Base-by-base conservation (phyloP, 2,888 invertebrate genomes). In the Drepana falcataria region DNA sequence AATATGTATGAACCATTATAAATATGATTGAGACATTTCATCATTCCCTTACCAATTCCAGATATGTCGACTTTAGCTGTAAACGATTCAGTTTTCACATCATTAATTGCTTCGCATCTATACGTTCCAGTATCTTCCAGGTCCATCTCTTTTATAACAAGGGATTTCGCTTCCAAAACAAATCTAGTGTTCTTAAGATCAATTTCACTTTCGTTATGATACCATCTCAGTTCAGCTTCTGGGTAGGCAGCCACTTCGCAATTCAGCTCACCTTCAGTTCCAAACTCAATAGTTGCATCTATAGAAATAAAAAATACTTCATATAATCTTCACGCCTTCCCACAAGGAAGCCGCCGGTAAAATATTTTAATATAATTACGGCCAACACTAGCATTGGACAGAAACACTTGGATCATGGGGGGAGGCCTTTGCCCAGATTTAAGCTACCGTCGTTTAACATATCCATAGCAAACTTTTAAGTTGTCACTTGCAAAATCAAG, bases 241-340 rank as follows among this genome's bases (percentile, higher is more conserved):
- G 89, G 89, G 53, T 85, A 89, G 0, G 88, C 81, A 0, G 71
- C 67, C 0, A 84, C 80, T 71, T 83, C 66, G 49, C 89, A 90
- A 48, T 64, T 68, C 0, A 90, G 57, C 59, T 64, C 74, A 0
- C 79, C 81, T 59, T 83, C 75, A 2, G 52, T 59, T 0, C 79
- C 83, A 47, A 81, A 90, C 65, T 83, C 79, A 37, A 90, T 69
- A 0, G 71, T 73, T 4, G 63, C 62, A 59, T 85, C 89, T 90
- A 66, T n/a, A 48, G 35, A 55, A 54, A 48, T 21, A 55, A 49
- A 35, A 34, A 33, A 4, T n/a, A n/a, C n/a, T n/a, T n/a, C n/a
- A n/a, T n/a, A n/a, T n/a, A n/a, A n/a, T n/a, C n/a, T n/a, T n/a
- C n/a, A n/a, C n/a, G n/a, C n/a, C n/a, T n/a, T n/a, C n/a, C n/a